A percentile compares a stretch with the other conserved stretches of the same genome.
Evolutionary conservation across 2,113 vertebrate species (phyloP).

Genomic region (Brachyistius frenatus): DNA sequence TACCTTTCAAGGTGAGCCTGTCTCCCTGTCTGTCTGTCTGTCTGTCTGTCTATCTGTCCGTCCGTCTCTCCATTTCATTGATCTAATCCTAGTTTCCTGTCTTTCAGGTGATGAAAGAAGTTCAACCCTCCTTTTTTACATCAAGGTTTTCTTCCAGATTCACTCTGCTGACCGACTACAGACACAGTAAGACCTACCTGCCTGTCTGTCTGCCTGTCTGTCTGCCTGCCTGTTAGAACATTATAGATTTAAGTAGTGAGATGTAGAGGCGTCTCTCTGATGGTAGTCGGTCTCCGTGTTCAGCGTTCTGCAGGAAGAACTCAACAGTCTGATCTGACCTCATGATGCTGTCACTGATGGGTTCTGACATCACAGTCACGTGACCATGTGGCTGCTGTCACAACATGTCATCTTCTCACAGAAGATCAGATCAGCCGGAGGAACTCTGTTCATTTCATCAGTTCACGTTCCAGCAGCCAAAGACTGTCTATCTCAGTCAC

Average conservation of each 20-base stretch:
- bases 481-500: neutral
- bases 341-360: constrained; percentile 2
- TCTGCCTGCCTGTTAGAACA: neutral
- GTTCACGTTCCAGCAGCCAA: neutral
- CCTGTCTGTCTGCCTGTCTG: neutral
- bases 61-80: neutral
- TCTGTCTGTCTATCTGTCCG: neutral
- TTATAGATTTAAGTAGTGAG: too few species aligned
- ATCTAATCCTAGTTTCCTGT: neutral
- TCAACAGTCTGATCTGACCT: neutral
- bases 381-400: constrained; percentile 35
- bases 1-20: constrained; percentile 39
- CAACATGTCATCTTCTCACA: neutral
- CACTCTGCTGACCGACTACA: constrained; percentile 46
- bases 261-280: too few species aligned
- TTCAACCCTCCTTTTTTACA: constrained; percentile 25
- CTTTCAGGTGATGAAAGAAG: constrained; percentile 33
- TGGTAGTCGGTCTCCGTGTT: too few species aligned
- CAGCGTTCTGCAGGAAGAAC: too few species aligned
- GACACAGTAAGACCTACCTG: constrained; percentile 47
- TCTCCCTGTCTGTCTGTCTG: neutral
- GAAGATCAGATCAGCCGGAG: neutral
- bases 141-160: constrained; percentile 36
- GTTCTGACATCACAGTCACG: constrained; percentile 23
- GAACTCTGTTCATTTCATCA: neutral